Percentiles rank a stretch among this genome's conserved stretches.
Conservation (phyloP, 2,113 vertebrate species). For the Todiramphus saurophagus region DNA sequence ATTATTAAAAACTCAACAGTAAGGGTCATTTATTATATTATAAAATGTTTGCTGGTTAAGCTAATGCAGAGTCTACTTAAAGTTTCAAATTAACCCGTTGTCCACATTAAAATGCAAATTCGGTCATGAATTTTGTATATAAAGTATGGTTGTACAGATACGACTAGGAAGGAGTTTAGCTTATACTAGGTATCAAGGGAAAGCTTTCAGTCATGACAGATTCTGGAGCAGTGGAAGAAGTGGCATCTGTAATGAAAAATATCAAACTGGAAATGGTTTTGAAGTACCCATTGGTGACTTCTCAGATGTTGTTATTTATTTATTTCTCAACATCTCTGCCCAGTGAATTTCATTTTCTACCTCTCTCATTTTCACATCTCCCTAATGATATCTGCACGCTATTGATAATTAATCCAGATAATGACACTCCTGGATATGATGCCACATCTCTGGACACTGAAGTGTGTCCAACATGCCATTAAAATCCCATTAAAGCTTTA, state of each 20-base stretch:
- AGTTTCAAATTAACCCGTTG: neutral
- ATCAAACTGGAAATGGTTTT: neutral
- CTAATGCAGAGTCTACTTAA: neutral
- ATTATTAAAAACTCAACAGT: neutral
- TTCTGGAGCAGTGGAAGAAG: neutral
- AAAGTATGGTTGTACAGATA: neutral
- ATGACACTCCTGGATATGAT: conserved; percentile 70
- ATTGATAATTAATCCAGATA: conserved; percentile 81
- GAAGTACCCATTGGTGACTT: neutral
- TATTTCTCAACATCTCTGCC: conserved; percentile 1
- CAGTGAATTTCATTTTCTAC: conserved; percentile 60
- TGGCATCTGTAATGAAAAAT: neutral
- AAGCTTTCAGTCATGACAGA: neutral
- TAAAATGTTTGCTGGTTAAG: neutral
- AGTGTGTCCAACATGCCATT: conserved; percentile 79
- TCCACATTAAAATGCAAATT: neutral
- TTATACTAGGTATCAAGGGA: neutral
- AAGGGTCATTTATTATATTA: neutral
- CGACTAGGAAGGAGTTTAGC: neutral
- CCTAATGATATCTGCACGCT: conserved; percentile 67
- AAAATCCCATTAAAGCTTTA: conserved; percentile 79
- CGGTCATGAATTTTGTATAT: neutral
- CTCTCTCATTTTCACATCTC: conserved; percentile 57
- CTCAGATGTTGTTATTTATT: conserved; percentile 22
- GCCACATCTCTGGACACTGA: conserved; percentile 75